These are phyloP conservation scores for Podotricha telesiphe DNA, from an alignment of 2,888 invertebrate species.

Conservation along the genomic window DNA sequence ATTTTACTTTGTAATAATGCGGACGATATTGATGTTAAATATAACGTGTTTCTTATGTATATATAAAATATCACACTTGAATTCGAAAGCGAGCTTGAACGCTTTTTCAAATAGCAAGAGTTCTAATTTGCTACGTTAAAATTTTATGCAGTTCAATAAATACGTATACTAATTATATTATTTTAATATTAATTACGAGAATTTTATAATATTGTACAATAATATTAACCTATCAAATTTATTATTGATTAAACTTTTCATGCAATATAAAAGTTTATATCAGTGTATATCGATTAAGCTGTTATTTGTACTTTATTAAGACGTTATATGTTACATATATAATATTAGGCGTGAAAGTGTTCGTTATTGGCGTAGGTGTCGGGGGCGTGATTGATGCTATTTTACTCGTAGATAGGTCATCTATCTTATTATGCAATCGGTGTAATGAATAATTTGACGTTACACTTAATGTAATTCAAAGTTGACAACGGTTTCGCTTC, in stretches of 20 bases:
- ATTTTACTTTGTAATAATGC: neutral
- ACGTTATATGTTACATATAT: constrained; percentile 42
- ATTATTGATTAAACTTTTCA: too few relatives aligned
- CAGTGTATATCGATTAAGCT: neutral
- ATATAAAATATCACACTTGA: too few relatives aligned
- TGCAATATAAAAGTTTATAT: too few relatives aligned
- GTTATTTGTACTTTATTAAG: constrained; percentile 19
- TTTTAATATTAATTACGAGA: too few relatives aligned
- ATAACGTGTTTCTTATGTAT: neutral
- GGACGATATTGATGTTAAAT: neutral
- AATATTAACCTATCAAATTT: too few relatives aligned
- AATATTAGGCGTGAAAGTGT: constrained; percentile 63
- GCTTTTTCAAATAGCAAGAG: too few relatives aligned
- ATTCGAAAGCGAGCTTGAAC: too few relatives aligned
- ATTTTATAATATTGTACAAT: too few relatives aligned
- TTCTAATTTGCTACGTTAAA: too few relatives aligned
- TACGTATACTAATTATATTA: too few relatives aligned
- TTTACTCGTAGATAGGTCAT: constrained; percentile 44
- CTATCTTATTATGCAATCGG: constrained; percentile 36
- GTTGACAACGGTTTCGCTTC: neutral
- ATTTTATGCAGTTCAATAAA: too few relatives aligned
- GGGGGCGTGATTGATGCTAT: constrained; percentile 50
- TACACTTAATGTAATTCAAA: neutral
- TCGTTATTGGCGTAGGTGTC: constrained; percentile 65
- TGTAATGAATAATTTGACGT: constrained; percentile 21